These are phyloP conservation scores for Rhea pennata DNA, from an alignment of 2,113 vertebrate species.

Conservation along the genomic window DNA sequence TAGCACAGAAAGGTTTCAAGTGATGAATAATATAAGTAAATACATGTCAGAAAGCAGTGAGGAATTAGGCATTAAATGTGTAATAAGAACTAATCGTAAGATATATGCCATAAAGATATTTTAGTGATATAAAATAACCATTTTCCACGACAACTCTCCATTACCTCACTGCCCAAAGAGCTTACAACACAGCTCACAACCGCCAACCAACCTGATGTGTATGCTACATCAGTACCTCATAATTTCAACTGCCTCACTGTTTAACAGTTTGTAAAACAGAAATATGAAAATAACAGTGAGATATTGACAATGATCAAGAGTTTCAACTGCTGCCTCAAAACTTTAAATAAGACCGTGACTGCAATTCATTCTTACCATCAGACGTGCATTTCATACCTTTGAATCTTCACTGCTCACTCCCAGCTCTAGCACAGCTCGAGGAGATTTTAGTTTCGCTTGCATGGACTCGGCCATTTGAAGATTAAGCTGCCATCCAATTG, in stretches of 20 bases:
- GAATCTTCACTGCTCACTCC: conserved; percentile 86
- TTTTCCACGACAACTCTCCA: neutral
- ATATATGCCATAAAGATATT: neutral
- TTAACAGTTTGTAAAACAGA: neutral
- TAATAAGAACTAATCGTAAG: neutral
- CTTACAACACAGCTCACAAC: neutral
- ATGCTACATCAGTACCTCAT: neutral
- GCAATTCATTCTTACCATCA: neutral
- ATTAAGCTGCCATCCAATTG: conserved; percentile 93
- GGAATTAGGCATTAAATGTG: neutral
- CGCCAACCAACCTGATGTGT: neutral
- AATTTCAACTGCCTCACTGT: neutral
- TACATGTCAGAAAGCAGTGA: neutral
- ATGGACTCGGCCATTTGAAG: conserved; percentile 93
- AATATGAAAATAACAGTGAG: neutral
- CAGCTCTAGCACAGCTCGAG: conserved; percentile 89
- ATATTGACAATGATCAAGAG: neutral
- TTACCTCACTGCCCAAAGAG: neutral
- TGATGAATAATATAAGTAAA: neutral
- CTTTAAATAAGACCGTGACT: neutral
- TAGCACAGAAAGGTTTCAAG: neutral
- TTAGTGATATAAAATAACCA: neutral
- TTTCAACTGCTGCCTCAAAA: neutral
- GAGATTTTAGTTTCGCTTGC: conserved; percentile 88
- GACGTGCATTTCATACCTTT: conserved; percentile 79